Evolutionary conservation across 2,797 vertebrate species (phyloP).

Genomic region (Chaunax sp.): DNA sequence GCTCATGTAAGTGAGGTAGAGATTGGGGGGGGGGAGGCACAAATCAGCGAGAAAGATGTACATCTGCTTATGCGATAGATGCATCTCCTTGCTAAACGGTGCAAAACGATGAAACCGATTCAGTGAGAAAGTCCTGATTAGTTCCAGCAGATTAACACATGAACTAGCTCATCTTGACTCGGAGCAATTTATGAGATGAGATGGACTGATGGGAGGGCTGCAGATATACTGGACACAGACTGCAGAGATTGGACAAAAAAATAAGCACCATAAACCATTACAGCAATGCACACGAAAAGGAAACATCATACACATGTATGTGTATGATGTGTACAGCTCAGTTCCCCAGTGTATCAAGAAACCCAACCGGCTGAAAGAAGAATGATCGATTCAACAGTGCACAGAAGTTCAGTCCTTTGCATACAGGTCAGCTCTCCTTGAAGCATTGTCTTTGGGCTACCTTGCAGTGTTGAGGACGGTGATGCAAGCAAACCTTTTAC

Average conservation of each 20-base stretch:
- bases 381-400: too few relatives aligned
- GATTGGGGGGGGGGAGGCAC: not conserved
- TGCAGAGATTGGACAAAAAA: not conserved
- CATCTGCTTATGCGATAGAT: slow-evolving; percentile 40
- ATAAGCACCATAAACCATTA: too few relatives aligned
- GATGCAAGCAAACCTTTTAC: not conserved
- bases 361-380: too few relatives aligned
- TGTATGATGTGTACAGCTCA: too few relatives aligned
- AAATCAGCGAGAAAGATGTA: slow-evolving; percentile 11
- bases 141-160: slow-evolving; percentile 56
- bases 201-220: slow-evolving; percentile 25
- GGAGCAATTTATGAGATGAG: slow-evolving; percentile 3
- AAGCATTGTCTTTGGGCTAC: not conserved
- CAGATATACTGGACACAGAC: not conserved
- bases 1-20: not conserved
- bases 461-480: not conserved
- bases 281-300: too few relatives aligned
- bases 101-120: slow-evolving; percentile 37
- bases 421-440: too few relatives aligned
- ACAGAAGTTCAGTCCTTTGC: too few relatives aligned
- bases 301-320: too few relatives aligned
- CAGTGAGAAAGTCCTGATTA: slow-evolving; percentile 42
- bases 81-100: slow-evolving; percentile 34
- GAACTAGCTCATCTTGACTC: slow-evolving; percentile 33
- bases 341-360: too few relatives aligned